Percentiles rank a stretch among this genome's conserved stretches.
These are phyloP conservation scores for Eristalis pertinax DNA, from an alignment of 2,888 invertebrate genomes.

Conservation along the genomic window DNA sequence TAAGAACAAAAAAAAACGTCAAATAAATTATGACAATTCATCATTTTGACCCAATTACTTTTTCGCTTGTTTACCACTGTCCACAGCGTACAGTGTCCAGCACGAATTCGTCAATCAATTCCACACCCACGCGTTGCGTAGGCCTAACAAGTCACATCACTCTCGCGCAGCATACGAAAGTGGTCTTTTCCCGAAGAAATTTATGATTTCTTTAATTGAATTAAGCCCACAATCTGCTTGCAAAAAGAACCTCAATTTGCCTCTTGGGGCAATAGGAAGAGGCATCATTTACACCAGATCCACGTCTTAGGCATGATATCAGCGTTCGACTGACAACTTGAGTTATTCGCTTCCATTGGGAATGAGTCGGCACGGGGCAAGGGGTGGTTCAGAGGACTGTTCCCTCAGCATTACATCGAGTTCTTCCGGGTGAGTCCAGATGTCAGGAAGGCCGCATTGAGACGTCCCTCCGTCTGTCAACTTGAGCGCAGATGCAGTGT, in stretches of 20 bases:
- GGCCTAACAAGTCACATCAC: not conserved
- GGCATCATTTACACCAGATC: not conserved
- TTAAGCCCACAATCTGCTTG: slow-evolving; percentile 12
- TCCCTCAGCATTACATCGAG: not conserved
- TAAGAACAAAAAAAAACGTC: not conserved
- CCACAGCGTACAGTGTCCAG: not conserved
- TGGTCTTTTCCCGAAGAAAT: slow-evolving; percentile 1
- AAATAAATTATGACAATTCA: not conserved
- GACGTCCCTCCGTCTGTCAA: not conserved
- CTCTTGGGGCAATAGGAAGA: not conserved
- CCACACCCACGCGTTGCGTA: not conserved
- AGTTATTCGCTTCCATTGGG: not conserved
- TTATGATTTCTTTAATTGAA: slow-evolving; percentile 25
- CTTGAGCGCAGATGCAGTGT: not conserved
- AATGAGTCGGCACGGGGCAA: not conserved
- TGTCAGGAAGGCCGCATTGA: not conserved
- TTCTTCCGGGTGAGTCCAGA: not conserved
- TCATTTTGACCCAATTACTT: not conserved
- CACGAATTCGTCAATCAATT: not conserved
- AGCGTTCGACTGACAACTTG: not conserved
- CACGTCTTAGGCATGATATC: not conserved
- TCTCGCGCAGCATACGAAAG: not conserved
- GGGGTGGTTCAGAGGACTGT: not conserved
- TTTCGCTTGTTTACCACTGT: not conserved
- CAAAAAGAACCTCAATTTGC: not conserved